Percentiles rank a stretch among this genome's conserved stretches.
These are phyloP conservation scores for Pangasius sanitwongsei DNA, from an alignment of 2,797 vertebrate genomes.

Conservation along the genomic window DNA sequence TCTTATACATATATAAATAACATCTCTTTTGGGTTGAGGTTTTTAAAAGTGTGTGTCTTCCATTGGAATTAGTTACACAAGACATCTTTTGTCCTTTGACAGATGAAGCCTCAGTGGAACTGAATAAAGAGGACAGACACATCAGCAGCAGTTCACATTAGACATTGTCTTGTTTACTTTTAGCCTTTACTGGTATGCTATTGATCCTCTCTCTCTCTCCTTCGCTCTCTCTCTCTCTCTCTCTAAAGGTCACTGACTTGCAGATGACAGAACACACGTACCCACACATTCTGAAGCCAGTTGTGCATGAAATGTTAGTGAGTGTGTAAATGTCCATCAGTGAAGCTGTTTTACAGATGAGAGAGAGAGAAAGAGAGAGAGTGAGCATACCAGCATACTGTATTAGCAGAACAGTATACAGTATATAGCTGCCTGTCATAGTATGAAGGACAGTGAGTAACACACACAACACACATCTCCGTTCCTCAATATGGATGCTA, in stretches of 20 bases:
- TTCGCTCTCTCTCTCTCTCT: conserved; percentile 49
- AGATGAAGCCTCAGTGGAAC: not conserved
- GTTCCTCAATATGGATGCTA: not conserved
- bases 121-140: conserved; percentile 67
- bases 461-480: not conserved
- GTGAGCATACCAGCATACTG: not conserved
- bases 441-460: not conserved
- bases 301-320: conserved; percentile 12
- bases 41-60: not conserved
- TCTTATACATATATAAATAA: not conserved
- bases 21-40: not conserved
- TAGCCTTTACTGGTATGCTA: conserved; percentile 64
- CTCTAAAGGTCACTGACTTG: conserved; percentile 72
- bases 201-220: conserved; percentile 64
- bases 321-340: conserved; percentile 27
- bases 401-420: too few relatives aligned
- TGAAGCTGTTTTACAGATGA: conserved; percentile 27
- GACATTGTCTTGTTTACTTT: conserved; percentile 67
- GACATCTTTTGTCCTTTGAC: conserved; percentile 1
- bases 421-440: not conserved
- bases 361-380: not conserved
- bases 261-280: conserved; percentile 64
- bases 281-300: conserved; percentile 9
- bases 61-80: not conserved
- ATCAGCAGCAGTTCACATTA: conserved; percentile 71